phyloP scores from a whole-genome alignment of 2,888 invertebrate genomes.

The Tenthredo amoena region DNA sequence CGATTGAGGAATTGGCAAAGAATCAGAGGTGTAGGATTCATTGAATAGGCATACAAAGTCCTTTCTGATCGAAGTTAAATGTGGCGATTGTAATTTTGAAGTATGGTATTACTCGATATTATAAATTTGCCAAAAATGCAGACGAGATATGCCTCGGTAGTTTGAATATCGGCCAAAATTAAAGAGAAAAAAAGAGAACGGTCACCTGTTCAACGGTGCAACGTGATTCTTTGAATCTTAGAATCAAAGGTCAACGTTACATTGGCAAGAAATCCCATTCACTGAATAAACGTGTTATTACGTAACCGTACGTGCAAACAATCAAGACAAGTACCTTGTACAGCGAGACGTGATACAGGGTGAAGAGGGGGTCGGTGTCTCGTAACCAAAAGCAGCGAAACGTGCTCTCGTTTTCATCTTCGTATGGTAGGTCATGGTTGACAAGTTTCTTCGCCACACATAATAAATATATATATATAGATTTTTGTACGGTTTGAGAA shows the following conservation, averaged over 20 bases:
- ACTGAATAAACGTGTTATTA: slow-evolving; percentile 53
- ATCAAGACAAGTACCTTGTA: slow-evolving; percentile 42
- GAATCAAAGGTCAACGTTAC: slow-evolving; percentile 54
- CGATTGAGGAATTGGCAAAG: not conserved
- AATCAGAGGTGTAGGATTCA: not conserved
- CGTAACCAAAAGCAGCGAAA: slow-evolving; percentile 24
- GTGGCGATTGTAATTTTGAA: not conserved
- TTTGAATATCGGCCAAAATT: not conserved
- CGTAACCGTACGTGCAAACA: slow-evolving; percentile 56
- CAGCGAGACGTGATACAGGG: not conserved
- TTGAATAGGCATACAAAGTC: not conserved
- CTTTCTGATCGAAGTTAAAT: not conserved
- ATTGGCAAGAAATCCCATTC: slow-evolving; percentile 53
- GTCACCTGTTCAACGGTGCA: not conserved
- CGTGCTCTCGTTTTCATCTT: slow-evolving; percentile 44
- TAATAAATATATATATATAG: not conserved
- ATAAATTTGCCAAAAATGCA: not conserved
- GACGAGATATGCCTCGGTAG: not conserved
- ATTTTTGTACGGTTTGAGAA: not conserved
- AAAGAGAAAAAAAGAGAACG: not conserved
- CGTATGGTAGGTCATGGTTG: slow-evolving; percentile 19
- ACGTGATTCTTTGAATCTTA: not conserved
- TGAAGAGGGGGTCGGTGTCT: not conserved
- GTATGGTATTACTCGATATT: not conserved
- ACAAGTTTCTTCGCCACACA: not conserved